Percentiles rank a stretch among this genome's conserved stretches.
These are phyloP conservation scores for Cyclura pinguis DNA, from an alignment of 2,797 vertebrate species.

Conservation along the genomic window DNA sequence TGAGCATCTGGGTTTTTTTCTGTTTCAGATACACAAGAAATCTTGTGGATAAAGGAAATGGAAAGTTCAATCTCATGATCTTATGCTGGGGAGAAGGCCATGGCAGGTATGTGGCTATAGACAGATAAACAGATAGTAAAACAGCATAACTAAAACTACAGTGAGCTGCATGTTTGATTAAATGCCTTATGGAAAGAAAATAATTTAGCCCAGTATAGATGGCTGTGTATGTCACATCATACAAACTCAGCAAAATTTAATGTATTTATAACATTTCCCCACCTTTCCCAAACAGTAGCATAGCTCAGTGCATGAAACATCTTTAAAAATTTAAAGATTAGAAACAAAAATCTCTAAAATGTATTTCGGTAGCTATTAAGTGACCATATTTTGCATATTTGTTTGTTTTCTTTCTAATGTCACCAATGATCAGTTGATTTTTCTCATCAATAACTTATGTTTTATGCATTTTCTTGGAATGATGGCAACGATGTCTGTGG, in stretches of 20 bases:
- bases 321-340: not conserved
- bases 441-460: not conserved
- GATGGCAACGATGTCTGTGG: too few species aligned
- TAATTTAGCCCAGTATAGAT: not conserved
- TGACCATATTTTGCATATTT: not conserved
- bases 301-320: too few species aligned
- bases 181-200: not conserved
- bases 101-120: slow-evolving; percentile 86
- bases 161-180: not conserved
- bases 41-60: slow-evolving; percentile 94
- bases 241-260: not conserved
- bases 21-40: slow-evolving; percentile 94
- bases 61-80: slow-evolving; percentile 97
- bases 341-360: too few species aligned
- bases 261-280: too few species aligned
- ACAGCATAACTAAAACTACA: not conserved
- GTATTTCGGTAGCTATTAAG: not conserved
- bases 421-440: not conserved
- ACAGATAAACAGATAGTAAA: not conserved
- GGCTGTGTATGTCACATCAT: too few species aligned
- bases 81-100: slow-evolving; percentile 99
- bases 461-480: too few species aligned
- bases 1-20: slow-evolving; percentile 41
- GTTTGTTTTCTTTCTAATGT: not conserved
- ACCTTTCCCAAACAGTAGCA: not conserved